These are phyloP conservation scores for Pseudomyrmex pallidus DNA, from an alignment of 1,140 invertebrate genomes.

Conservation along the genomic window DNA sequence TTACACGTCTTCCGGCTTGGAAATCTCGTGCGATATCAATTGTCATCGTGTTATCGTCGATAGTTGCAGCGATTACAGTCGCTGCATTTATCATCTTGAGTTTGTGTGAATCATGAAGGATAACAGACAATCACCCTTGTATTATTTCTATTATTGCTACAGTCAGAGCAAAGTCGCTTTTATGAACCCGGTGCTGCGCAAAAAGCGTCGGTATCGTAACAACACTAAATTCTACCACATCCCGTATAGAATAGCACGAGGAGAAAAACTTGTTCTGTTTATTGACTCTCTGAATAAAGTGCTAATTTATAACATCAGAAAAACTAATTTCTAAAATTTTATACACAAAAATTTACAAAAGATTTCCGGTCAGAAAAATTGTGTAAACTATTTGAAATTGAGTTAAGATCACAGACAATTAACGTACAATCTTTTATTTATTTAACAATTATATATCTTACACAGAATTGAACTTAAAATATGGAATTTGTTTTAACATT, in stretches of 20 bases:
- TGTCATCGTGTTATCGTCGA: conserved; percentile 33
- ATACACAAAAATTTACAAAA: background rate
- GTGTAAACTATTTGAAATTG: background rate
- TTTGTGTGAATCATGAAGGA: conserved; percentile 66
- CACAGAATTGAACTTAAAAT: conserved; percentile 28
- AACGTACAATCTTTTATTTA: conserved; percentile 8
- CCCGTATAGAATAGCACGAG: conserved; percentile 79
- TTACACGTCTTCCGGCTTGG: conserved; percentile 40
- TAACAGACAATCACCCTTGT: conserved; percentile 67
- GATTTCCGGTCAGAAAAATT: background rate
- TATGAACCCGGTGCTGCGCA: conserved; percentile 48
- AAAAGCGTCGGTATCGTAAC: conserved; percentile 72
- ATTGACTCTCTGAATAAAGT: conserved; percentile 18
- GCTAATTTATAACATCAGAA: conserved; percentile 10
- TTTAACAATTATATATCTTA: conserved; percentile 7
- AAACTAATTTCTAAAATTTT: background rate
- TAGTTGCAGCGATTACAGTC: conserved; percentile 31
- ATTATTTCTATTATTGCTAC: conserved; percentile 20
- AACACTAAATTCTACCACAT: conserved; percentile 81
- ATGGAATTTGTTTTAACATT: background rate
- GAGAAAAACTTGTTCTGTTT: conserved; percentile 31
- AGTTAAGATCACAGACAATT: background rate
- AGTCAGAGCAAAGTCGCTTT: conserved; percentile 61
- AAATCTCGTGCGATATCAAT: conserved; percentile 54
- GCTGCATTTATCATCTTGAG: conserved; percentile 39